Base-by-base conservation (phyloP, 2,888 invertebrate genomes). In the Spodoptera exigua region DNA sequence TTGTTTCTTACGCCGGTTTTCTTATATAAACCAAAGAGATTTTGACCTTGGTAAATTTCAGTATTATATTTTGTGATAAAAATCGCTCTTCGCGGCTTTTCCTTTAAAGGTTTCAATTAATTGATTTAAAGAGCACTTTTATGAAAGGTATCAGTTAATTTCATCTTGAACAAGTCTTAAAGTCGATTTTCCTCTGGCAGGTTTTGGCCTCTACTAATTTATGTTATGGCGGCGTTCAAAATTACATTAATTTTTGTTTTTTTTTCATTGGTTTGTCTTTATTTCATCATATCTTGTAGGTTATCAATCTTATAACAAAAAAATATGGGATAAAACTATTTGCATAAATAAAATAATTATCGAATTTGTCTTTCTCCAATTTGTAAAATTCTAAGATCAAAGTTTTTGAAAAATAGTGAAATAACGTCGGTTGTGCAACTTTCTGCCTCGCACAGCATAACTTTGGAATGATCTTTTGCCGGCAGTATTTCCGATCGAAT, bases 171-270 rank as follows among this genome's bases (percentile, higher is more conserved):
- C 34, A 40, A 64, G 44, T 40, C 65, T 63, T 46, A 49, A 21
- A 32, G 43, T 27, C 27, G 11, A 56, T 52, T 53, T 61, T 41
- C 9, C 11, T n/a, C 3, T 17, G 21, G 46, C 17, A 45, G 7
- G 45, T 55, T 58, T 69, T 27, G 34, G 32, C 34, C 9, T 17
- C 11, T 10, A 36, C 9, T 65, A 57, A 59, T 77, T 55, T 66
- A 63, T 47, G 48, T 59, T 53, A 55, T 61, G 43, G 53, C 41
- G 49, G 60, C 54, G 35, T 61, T 57, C 45, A 56, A 62, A 70
- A 69, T 71, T 70, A 67, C 37, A 75, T 69, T 69, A 67, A 67
- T 65, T 63, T 64, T 59, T n/a, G n/a, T 53, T 62, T 72, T 74
- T 65, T 52, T 48, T 62, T 58, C 59, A 69, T 67, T 52, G 37